Base-by-base conservation (phyloP, 2,888 invertebrate species). In the Lasioglossum pauxillum region DNA sequence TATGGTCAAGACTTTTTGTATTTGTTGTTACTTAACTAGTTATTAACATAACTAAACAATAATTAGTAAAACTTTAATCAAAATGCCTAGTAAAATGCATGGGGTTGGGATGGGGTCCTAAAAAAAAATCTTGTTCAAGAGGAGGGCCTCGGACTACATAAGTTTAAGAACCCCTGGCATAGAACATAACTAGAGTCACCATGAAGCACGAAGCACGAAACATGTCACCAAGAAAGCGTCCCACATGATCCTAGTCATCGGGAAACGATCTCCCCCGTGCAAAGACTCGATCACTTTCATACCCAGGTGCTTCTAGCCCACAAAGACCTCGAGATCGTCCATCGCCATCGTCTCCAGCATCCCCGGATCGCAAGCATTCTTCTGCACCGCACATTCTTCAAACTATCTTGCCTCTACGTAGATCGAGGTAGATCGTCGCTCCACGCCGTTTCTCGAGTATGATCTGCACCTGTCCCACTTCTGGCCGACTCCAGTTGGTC, bases 381-480 rank as follows among this genome's bases (percentile, higher is more conserved):
- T n/a, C 53, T 53, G 7, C 53, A 53, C 10, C 10, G 53, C n/a
- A 60, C 76, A 67, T 67, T 76, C 44, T 69, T 41, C 12, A 76
- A 69, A 79, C 75, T 69, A 73, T 53, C n/a, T 53, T 60, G 78
- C 44, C 60, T 64, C 44, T 75, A 44, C 38, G 41, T 44, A 76
- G 57, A 69, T 76, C 67, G 78, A 69, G n/a, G 27, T 46, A 31
- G 38, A n/a, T 27, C 16, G 53, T 57, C 5, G n/a, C 53, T n/a
- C 23, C 69, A 75, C 83, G 73, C 38, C 31, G 76, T 53, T 73
- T 64, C 73, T 76, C 69, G 57, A n/a, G 67, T 80, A 82, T 60
- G 87, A 78, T 72, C 84, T 71, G 81, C 90, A 86, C 87, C 84
- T 88, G 90, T 80, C 57, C 89, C 89, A 82, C 64, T 90, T 90